phyloP scores from a whole-genome alignment of 2,888 invertebrate species.

The Aphidius colemani region DNA sequence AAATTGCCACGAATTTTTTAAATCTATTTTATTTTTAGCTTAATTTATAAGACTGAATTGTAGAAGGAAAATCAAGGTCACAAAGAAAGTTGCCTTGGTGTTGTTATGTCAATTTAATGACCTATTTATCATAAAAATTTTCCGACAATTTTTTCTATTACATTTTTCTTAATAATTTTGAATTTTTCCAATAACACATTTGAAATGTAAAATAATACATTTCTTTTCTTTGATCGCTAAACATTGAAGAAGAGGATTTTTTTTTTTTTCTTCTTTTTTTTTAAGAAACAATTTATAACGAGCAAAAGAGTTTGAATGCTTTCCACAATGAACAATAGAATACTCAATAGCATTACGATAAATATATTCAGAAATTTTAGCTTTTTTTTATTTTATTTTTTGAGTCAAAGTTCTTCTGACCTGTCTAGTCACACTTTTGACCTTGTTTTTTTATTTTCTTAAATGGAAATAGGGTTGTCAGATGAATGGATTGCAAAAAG shows the following conservation, averaged over 20 bases:
- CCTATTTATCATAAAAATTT: not conserved
- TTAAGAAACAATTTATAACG: conserved; percentile 2
- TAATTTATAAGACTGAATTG: too few relatives aligned
- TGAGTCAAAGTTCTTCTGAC: not conserved
- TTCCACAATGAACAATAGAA: conserved; percentile 3
- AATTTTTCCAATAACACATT: not conserved
- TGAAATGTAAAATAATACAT: not conserved
- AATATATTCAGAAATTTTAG: conserved; percentile 5
- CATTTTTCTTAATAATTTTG: not conserved
- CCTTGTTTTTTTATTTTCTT: conserved; percentile 39
- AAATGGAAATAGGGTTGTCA: too few relatives aligned
- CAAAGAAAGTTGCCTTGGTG: conserved; percentile 47
- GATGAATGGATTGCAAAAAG: not conserved
- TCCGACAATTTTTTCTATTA: too few relatives aligned
- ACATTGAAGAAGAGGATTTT: not conserved
- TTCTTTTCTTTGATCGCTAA: not conserved
- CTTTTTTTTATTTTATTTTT: not conserved
- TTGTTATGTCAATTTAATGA: conserved; percentile 6
- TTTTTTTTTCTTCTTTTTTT: too few relatives aligned
- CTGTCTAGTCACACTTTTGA: conserved; percentile 35
- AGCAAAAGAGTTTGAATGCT: not conserved
- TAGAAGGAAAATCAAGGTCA: conserved; percentile 43
- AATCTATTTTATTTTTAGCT: too few relatives aligned
- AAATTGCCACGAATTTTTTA: too few relatives aligned
- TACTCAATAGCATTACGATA: conserved; percentile 7